Evolutionary conservation across 2,797 vertebrate genomes (phyloP), one percentile per base, ranked within the genome.

Genomic region (Benthosema pterotum): DNA sequence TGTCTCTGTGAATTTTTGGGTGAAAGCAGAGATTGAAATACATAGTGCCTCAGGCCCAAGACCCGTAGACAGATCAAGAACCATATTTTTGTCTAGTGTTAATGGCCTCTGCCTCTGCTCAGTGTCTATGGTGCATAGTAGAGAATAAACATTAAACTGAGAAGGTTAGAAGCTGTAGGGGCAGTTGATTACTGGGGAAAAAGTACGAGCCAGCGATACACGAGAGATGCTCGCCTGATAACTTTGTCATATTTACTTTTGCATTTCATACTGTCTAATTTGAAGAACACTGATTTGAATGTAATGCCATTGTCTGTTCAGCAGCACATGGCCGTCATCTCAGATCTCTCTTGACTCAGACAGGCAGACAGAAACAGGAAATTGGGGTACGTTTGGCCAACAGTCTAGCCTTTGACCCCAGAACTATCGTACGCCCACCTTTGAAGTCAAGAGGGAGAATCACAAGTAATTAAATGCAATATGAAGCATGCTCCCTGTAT

Each of bases 361-460:
- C 56, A 63, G 66, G 71, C 77, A 89, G 86, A 87, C 88, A 78
- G 68, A 87, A 91, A 92, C 91, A 93, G 92, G 92, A 92, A 92
- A 88, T 80, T 80, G 74, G 82, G 80, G 89, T 84, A 84, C 79
- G 83, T 79, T 85, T 80, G 86, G 83, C 84, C 88, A 86, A 78
- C 72, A 67, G 80, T 81, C 60, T 77, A 87, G 86, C 82, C 85
- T 90, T 79, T 86, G 88, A 92, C 91, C 92, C 70, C 68, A 89
- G 88, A 91, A 84, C 89, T 79, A 47, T 77, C 74, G 74, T 80
- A 54, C 77, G 65, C 72, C 60, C 65, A 18, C 62, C 91, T 92
- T 93, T 94, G 92, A 93, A 91, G 89, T 89, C 11, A 14, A 45
- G 61, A 83, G 74, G 71, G 74, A 81, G 87, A 89, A 91, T 92